These are phyloP conservation scores for Dynastes maya DNA, from an alignment of 2,888 invertebrate species.

Conservation along the genomic window DNA sequence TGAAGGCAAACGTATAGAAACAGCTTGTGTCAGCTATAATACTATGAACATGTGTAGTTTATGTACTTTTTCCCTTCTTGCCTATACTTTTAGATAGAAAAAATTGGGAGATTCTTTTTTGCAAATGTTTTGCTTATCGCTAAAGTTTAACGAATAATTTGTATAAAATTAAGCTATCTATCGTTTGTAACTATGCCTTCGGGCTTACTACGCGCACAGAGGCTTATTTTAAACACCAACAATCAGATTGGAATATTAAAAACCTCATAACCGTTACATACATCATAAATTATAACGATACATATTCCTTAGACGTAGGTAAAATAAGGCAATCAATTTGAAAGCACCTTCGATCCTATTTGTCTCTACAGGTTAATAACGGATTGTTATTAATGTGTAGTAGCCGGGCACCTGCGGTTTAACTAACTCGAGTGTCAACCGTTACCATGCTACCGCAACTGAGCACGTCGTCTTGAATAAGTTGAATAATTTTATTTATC, in stretches of 20 bases:
- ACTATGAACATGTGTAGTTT: neutral
- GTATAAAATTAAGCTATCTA: no score
- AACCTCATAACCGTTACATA: no score
- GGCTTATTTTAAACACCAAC: no score
- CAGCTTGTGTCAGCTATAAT: conserved; percentile 25
- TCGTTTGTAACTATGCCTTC: neutral
- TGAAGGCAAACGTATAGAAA: neutral
- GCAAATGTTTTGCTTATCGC: no score
- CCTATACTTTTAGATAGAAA: no score
- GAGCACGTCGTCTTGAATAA: conserved; percentile 32
- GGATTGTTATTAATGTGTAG: conserved; percentile 59
- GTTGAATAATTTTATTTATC: conserved; percentile 45
- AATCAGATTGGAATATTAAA: neutral
- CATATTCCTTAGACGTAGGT: no score
- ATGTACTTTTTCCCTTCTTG: neutral
- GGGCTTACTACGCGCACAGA: no score
- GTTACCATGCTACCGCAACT: conserved; percentile 54
- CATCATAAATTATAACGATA: no score
- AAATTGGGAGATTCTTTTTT: no score
- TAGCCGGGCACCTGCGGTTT: conserved; percentile 60
- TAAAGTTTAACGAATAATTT: no score
- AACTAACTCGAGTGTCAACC: conserved; percentile 59
- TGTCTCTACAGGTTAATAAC: conserved; percentile 37
- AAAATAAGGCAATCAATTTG: neutral
- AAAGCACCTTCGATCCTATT: neutral